Base-by-base conservation (phyloP, 1,140 invertebrate genomes). In the Brachionus koreanus region DNA sequence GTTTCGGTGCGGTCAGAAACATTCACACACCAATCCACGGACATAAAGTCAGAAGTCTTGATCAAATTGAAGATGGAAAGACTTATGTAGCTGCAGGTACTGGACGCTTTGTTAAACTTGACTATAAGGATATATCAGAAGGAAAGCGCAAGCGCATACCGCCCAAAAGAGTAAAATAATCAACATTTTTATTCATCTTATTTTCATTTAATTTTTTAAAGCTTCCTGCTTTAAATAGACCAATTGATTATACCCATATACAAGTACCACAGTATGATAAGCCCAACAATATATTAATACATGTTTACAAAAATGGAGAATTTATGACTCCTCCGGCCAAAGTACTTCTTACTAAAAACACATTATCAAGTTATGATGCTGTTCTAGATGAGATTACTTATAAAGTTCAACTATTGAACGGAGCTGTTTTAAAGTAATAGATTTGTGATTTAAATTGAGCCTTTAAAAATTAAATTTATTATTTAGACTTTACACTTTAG, bases 301-400 rank as follows among this genome's bases (percentile, higher is more conserved):
- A 67, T 74, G 82, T 82, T 37, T 74, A 82, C 29, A 42, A 23
- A 63, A 82, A 82, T 75, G 82, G 82, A 35, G 82, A 82, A 33
- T 33, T 42, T 37, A 29, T 82, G 35, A 72, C 33, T 12, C 33
- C 57, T 29, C 82, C 82, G 39, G 42, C 29, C n/a, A 82, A 74
- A 75, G 57, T 82, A 29, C 39, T 82, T 16, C 19, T 82, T 0
- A 7, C 42, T 16, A 82, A 63, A 10, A 72, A 74, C 19, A 49
- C 42, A 37, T n/a, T 65, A 19, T 82, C 82, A 16, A 72, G 65
- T 12, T 82, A 52, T 46, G 65, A 49, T 39, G 57, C 65, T 39
- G 82, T 82, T 74, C 29, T 82, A 12, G 23, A 82, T 75, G 65
- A 82, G 23, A 82, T 82, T 33, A 82, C 63, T 2, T 39, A 13